Evolutionary conservation across 2,888 invertebrate genomes (phyloP).

Genomic region (Callinectes sapidus): DNA sequence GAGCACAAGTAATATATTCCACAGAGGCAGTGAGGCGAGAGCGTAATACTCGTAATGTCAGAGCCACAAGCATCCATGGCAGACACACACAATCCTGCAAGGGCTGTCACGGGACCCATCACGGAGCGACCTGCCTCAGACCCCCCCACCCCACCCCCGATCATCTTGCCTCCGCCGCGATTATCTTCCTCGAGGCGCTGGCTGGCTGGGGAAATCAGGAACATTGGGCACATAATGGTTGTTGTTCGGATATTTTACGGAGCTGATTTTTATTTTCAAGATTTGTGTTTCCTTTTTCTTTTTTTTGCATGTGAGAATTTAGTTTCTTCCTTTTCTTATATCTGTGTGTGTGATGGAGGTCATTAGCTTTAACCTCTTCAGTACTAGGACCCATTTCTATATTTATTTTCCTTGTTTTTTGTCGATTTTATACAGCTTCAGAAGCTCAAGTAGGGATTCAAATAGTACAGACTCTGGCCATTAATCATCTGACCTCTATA

Average conservation of each 20-base stretch:
- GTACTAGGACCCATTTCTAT: no score
- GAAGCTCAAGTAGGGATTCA: no score
- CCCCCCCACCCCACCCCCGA: no score
- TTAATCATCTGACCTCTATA: no score
- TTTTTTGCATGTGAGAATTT: not conserved
- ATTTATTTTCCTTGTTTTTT: no score
- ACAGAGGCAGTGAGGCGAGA: constrained; percentile 9
- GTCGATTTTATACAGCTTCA: no score
- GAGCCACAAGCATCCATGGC: not conserved
- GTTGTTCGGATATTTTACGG: not conserved
- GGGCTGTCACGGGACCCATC: not conserved
- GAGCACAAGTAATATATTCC: not conserved
- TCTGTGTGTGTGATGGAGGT: not conserved
- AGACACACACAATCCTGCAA: not conserved
- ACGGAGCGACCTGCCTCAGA: not conserved
- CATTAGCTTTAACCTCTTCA: not conserved
- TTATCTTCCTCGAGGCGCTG: not conserved
- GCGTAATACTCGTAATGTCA: not conserved
- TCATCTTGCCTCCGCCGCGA: not conserved
- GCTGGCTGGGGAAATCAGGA: constrained; percentile 36
- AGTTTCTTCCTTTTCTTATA: not conserved
- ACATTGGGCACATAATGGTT: not conserved
- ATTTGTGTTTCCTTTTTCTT: not conserved
- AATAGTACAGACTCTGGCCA: no score
- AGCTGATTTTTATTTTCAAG: not conserved